Base-by-base conservation (phyloP, 2,888 invertebrate genomes). In the Andrena camellia region DNA sequence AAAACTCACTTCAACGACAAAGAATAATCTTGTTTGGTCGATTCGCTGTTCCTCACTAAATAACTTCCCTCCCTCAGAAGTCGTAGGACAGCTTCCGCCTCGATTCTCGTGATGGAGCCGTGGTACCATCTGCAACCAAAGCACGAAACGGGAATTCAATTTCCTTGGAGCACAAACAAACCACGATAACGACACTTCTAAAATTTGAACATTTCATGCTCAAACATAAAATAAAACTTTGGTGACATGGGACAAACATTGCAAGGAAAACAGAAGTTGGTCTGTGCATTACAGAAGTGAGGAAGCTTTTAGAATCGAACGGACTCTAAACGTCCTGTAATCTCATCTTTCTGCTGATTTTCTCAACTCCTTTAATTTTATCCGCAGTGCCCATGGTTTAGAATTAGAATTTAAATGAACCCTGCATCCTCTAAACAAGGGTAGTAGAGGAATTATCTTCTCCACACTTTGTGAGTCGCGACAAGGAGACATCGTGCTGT, bases 21-120 rank as follows among this genome's bases (percentile, higher is more conserved):
- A 17, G 99, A 99, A 94, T 98, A 99, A 94, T 99, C 98, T 93
- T 97, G 97, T 94, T 97, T 97, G 67, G 98, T 97, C 76, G 98
- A 98, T 94, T 99, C 98, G 94, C 98, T 98, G 94, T 98, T 98
- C 90, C 99, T 95, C 78, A 99, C 98, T 90, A 99, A 95, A 94
- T 98, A 99, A 91, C 98, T 98, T 85, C 99, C 99, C 95, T 99
- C 99, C 87, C 96, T 96, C 69, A 98, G 96, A 73, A 97, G 96
- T 90, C 98, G 95, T 68, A 99, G 95, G 86, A 98, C 96, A 93
- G 96, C 96, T 94, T 99, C 99, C 64, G 99, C 99, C 94, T 99
- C 98, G 79, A 97, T 96, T 91, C 99, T 96, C 69, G 98, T 97
- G 85, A 99, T 97, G 87, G 98, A 97, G 84, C 99, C 99, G 94